Percentiles rank a stretch among this genome's conserved stretches.
These are phyloP conservation scores for Drosophila mimica DNA, from an alignment of 2,888 invertebrate genomes.

Conservation along the genomic window DNA sequence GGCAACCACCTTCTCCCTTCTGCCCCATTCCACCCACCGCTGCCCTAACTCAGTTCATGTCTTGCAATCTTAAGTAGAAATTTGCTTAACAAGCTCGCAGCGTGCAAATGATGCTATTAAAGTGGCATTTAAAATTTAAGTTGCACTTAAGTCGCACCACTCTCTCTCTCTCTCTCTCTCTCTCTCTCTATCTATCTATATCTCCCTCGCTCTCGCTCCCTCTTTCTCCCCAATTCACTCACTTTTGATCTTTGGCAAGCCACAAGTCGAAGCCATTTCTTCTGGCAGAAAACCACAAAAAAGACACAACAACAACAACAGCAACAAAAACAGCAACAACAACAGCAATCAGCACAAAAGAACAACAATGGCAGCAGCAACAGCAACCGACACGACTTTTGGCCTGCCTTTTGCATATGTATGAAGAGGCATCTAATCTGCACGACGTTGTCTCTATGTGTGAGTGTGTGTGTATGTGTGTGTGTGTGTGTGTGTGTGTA, in stretches of 20 bases:
- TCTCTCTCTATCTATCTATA: background rate
- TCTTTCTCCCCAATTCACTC: conserved; percentile 29
- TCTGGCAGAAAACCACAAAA: conserved; percentile 26
- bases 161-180: conserved; percentile 32
- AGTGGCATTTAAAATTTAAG: conserved; percentile 83
- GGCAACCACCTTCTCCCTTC: background rate
- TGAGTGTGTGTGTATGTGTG: conserved; percentile 33
- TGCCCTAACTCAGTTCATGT: background rate
- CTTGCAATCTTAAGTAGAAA: conserved; percentile 28
- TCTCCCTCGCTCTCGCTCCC: background rate
- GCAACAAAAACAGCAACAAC: conserved; percentile 34
- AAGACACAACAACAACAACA: conserved; percentile 34
- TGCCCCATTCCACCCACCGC: background rate
- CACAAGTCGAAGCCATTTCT: conserved; percentile 61
- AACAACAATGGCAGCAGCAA: conserved; percentile 62
- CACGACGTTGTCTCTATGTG: conserved; percentile 51
- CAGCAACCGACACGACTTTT: conserved; percentile 63
- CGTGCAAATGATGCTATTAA: conserved; percentile 84
- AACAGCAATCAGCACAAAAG: conserved; percentile 47
- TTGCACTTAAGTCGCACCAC: conserved; percentile 68
- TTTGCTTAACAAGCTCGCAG: conserved; percentile 73
- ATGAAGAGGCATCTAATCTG: conserved; percentile 72
- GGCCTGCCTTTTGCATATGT: conserved; percentile 72
- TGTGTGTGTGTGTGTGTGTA: conserved; percentile 36
- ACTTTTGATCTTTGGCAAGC: conserved; percentile 56